Evolutionary conservation across 2,888 invertebrate genomes (phyloP).

Genomic region (Cylindroiulus punctatus): DNA sequence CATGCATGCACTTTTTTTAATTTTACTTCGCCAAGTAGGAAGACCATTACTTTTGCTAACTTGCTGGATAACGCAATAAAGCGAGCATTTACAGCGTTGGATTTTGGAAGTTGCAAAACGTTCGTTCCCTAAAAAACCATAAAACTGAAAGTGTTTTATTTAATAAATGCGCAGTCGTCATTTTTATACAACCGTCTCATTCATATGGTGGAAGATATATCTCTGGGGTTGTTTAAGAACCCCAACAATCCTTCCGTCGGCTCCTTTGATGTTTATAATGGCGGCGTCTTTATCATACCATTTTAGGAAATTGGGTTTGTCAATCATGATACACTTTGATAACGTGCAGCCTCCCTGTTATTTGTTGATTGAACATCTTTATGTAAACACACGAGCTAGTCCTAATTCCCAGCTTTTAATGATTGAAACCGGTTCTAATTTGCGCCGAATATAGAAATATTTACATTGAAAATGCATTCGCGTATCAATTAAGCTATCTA

Average conservation of each 20-base stretch:
- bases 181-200: constrained; percentile 39
- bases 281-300: constrained; percentile 28
- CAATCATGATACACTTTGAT: constrained; percentile 39
- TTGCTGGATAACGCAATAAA: background rate
- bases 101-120: constrained; percentile 40
- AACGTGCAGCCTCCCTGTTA: background rate
- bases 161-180: constrained; percentile 32
- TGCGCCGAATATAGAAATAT: background rate
- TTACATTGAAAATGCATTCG: background rate
- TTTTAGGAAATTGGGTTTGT: constrained; percentile 41
- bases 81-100: background rate
- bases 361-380: constrained; percentile 8
- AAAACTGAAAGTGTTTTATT: constrained; percentile 47
- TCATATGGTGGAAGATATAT: constrained; percentile 45
- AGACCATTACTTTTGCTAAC: background rate
- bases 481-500: background rate
- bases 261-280: background rate
- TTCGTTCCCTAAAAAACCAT: constrained; percentile 3
- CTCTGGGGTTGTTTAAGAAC: constrained; percentile 43
- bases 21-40: background rate
- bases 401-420: background rate
- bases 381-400: background rate
- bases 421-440: background rate
- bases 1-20: background rate
- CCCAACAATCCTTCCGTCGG: constrained; percentile 47